Percentiles rank a stretch among this genome's conserved stretches.
These are phyloP conservation scores for Branchipolynoe longqiensis DNA, from an alignment of 2,888 invertebrate genomes.

Conservation along the genomic window DNA sequence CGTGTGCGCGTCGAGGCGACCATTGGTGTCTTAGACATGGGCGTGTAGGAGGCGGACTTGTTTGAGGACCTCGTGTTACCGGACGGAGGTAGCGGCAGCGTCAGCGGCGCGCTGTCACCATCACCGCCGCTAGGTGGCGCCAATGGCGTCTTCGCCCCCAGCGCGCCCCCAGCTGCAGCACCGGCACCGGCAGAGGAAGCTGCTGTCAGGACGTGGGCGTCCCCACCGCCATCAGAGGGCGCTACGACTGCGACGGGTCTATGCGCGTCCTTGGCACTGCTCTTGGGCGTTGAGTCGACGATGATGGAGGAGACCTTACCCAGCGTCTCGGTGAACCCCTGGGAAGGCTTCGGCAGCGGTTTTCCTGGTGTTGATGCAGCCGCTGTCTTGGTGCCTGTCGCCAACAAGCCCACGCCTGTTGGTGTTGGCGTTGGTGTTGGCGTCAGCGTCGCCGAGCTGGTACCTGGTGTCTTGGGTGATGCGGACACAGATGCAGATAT, in stretches of 20 bases:
- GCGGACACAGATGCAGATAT: too few relatives aligned
- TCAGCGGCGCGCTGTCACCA: neutral
- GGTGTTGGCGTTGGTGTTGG: constrained; percentile 12
- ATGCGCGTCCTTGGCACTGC: neutral
- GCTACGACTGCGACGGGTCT: neutral
- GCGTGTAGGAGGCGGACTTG: constrained; percentile 70
- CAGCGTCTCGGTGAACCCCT: constrained; percentile 71
- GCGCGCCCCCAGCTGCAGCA: neutral
- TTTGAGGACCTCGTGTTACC: constrained; percentile 25
- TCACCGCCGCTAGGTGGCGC: constrained; percentile 15
- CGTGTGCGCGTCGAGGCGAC: constrained; percentile 77
- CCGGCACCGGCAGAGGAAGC: neutral
- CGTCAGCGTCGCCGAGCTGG: neutral
- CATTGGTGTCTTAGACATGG: constrained; percentile 73
- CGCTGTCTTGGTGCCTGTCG: neutral
- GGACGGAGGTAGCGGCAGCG: neutral
- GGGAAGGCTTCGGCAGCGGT: neutral
- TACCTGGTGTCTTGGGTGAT: neutral
- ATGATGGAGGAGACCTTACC: constrained; percentile 75
- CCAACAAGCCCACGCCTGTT: too few relatives aligned
- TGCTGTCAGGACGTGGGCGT: neutral
- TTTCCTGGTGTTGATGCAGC: neutral
- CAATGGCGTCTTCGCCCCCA: neutral
- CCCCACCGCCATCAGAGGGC: neutral
- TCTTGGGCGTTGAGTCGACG: constrained; percentile 67